Percentiles rank a stretch among this genome's conserved stretches.
phyloP scores from a whole-genome alignment of 1,140 invertebrate species.

The Cotesia glomerata region DNA sequence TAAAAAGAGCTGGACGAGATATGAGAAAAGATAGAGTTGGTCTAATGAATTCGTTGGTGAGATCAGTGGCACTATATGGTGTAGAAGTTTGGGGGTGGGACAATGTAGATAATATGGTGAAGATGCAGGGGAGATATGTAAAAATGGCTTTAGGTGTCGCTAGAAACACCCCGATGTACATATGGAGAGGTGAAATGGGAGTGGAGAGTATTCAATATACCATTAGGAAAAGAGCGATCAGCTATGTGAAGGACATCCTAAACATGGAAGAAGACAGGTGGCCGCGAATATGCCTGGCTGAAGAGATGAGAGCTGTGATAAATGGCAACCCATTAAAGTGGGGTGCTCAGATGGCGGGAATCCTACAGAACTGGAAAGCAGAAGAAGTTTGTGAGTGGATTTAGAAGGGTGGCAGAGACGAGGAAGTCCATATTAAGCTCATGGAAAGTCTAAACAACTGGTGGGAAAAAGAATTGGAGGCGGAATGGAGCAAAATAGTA shows the following conservation, averaged over 20 bases:
- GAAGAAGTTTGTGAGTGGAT: not conserved
- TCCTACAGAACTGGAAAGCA: not conserved
- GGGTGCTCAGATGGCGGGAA: not conserved
- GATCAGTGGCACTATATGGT: not conserved
- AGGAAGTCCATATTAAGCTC: not conserved
- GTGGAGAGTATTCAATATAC: not conserved
- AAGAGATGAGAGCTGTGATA: conserved; percentile 12
- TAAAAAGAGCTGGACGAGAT: not conserved
- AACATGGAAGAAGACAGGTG: conserved; percentile 17
- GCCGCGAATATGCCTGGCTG: conserved; percentile 13
- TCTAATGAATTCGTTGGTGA: not conserved
- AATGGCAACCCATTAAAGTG: not conserved
- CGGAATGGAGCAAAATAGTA: conserved; percentile 23
- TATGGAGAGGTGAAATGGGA: not conserved
- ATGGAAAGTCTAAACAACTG: not conserved
- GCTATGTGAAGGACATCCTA: not conserved
- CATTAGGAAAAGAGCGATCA: not conserved
- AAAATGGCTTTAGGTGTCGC: not conserved
- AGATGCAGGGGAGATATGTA: not conserved
- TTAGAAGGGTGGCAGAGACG: not conserved
- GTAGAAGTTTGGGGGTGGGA: not conserved
- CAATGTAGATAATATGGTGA: not conserved
- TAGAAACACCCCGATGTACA: not conserved
- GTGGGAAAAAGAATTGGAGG: conserved; percentile 10
- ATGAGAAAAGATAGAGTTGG: not conserved